Base-by-base conservation (phyloP, 1,140 invertebrate species). In the Cheumatopsyche charites region DNA sequence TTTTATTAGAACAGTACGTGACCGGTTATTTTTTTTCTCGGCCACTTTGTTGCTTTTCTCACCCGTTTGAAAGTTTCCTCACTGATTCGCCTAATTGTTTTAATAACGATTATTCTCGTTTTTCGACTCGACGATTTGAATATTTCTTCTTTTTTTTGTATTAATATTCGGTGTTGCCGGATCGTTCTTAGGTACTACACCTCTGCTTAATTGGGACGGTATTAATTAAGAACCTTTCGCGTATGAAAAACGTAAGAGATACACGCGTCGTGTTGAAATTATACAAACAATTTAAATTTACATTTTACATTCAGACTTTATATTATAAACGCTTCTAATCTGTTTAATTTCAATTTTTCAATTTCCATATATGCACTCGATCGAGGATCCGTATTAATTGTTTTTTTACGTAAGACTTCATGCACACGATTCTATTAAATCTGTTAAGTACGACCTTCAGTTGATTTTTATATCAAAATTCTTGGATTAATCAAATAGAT, bases 71-170 rank as follows among this genome's bases (percentile, higher is more conserved):
- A 58, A 25, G 12, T 58, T 58, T 58, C 23, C 23, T 58, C 23
- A 58, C 47, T 52, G 41, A 42, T 42, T 65, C 62, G 36, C n/a
- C 19, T 66, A 66, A 66, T 66, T 66, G 43, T 66, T 66, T 66
- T 66, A 66, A 47, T 23, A 66, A 66, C 63, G 47, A 66, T 47
- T 15, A 66, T 45, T 26, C n/a, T 66, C 63, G 23, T 66, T 7
- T 66, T 26, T 26, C 17, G 21, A 47, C n/a, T 19, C 36, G 4
- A 11, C 12, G 12, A 15, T 42, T 26, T 42, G 36, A 26, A 45
- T 66, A 42, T 25, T 47, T 66, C 21, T n/a, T n/a, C n/a, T n/a
- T n/a, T n/a, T n/a, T n/a, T n/a, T n/a, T n/a, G n/a, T n/a, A n/a
- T n/a, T 47, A 23, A 66, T 66, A 66, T 66, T 66, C 63, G 25